These are phyloP conservation scores for Glomeris marginata DNA, from an alignment of 2,888 invertebrate species.

Conservation along the genomic window DNA sequence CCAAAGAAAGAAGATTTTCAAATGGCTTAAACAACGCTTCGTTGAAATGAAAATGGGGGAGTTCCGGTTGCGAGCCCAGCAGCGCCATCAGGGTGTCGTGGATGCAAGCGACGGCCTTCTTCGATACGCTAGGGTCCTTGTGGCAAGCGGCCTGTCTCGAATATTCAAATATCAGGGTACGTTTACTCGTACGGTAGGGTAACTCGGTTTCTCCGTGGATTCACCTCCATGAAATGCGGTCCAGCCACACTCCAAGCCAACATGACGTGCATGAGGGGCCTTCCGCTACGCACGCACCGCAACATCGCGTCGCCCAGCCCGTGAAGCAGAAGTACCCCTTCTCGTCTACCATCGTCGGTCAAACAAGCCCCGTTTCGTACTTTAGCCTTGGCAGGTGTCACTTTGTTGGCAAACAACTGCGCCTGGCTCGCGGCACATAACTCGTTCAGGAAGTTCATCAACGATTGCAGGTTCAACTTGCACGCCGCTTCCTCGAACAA, in stretches of 20 bases:
- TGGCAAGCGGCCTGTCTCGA: constrained; percentile 68
- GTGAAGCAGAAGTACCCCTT: constrained; percentile 39
- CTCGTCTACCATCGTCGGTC: constrained; percentile 18
- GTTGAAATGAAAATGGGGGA: constrained; percentile 89
- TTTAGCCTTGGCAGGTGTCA: constrained; percentile 5
- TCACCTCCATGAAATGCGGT: constrained; percentile 82
- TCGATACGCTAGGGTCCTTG: constrained; percentile 71
- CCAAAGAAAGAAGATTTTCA: constrained; percentile 82
- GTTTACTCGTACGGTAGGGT: not conserved
- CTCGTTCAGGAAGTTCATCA: constrained; percentile 65
- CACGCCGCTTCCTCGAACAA: constrained; percentile 78
- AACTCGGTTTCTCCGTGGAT: too few relatives aligned
- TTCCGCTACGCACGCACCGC: constrained; percentile 66
- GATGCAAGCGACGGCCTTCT: constrained; percentile 72
- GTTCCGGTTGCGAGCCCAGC: constrained; percentile 69
- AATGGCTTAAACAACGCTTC: constrained; percentile 89
- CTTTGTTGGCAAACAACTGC: constrained; percentile 41
- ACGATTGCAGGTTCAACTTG: constrained; percentile 65
- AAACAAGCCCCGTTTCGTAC: not conserved
- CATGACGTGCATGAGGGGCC: constrained; percentile 81
- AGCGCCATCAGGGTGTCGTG: constrained; percentile 81
- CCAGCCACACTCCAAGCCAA: constrained; percentile 81
- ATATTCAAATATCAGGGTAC: not conserved
- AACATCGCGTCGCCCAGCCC: constrained; percentile 77
- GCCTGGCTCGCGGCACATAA: constrained; percentile 73